These are phyloP conservation scores for Philonicus albiceps DNA, from an alignment of 2,888 invertebrate species.

Conservation along the genomic window DNA sequence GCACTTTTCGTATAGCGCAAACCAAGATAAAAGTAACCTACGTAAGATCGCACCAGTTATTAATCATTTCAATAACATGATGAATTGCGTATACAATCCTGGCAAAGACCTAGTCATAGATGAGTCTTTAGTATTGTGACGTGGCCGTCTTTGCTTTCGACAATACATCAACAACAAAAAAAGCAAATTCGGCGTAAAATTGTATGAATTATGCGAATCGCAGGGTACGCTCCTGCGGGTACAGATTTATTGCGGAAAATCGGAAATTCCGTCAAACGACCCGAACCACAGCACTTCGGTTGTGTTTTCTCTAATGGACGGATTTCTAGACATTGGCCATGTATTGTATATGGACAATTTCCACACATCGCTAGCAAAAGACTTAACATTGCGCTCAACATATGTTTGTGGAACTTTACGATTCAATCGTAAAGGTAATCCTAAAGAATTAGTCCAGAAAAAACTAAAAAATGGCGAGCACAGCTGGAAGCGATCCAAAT, in stretches of 20 bases:
- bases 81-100: conserved; percentile 46
- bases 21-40: conserved; percentile 8
- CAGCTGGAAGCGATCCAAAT: conserved; percentile 4
- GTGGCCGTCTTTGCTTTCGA: conserved; percentile 46
- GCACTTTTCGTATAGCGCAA: too few relatives aligned
- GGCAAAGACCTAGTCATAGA: conserved; percentile 54
- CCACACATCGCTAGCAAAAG: conserved; percentile 5
- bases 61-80: conserved; percentile 15
- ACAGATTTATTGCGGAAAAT: too few relatives aligned
- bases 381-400: neutral
- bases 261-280: too few relatives aligned
- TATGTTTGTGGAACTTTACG: conserved; percentile 7
- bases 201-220: conserved; percentile 4
- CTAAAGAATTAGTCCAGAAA: neutral
- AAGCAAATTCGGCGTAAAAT: conserved; percentile 2
- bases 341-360: conserved; percentile 16
- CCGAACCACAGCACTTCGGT: too few relatives aligned
- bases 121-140: conserved; percentile 56
- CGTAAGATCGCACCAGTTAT: neutral
- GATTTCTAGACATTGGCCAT: neutral
- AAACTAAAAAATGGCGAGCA: too few relatives aligned
- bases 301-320: too few relatives aligned
- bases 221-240: neutral
- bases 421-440: conserved; percentile 5
- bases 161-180: too few relatives aligned